Evolutionary conservation across 2,888 invertebrate species (phyloP).

Genomic region (Pandemis heparana): DNA sequence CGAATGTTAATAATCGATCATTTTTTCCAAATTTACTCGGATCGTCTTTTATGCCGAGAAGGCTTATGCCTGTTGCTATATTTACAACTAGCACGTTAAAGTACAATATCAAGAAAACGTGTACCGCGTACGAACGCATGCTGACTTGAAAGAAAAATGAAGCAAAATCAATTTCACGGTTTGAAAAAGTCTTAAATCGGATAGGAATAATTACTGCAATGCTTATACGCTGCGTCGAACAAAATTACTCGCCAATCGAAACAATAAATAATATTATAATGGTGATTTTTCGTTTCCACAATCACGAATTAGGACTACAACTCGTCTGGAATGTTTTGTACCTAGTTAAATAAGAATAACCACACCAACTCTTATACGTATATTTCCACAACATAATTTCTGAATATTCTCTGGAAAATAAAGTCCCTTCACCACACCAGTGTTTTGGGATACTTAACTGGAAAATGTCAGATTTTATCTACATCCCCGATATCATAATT

Average conservation of each 20-base stretch:
- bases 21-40: neutral
- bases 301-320: neutral
- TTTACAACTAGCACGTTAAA: slow-evolving; percentile 7
- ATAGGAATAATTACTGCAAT: neutral
- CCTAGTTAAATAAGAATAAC: too few relatives aligned
- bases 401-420: too few relatives aligned
- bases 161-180: slow-evolving; percentile 45
- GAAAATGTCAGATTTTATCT: neutral
- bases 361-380: too few relatives aligned
- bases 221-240: neutral
- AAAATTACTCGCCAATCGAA: neutral
- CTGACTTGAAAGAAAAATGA: neutral
- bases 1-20: neutral
- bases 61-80: neutral
- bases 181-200: slow-evolving; percentile 33
- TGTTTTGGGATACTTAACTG: neutral
- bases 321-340: too few relatives aligned
- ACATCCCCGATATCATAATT: slow-evolving; percentile 33
- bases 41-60: neutral
- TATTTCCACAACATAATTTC: too few relatives aligned
- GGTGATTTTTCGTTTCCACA: neutral
- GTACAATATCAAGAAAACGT: neutral
- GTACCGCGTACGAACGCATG: slow-evolving; percentile 4
- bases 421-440: neutral
- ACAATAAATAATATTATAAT: too few relatives aligned